These are phyloP conservation scores for Tyrannus savana DNA, from an alignment of 2,113 vertebrate genomes.

Conservation along the genomic window DNA sequence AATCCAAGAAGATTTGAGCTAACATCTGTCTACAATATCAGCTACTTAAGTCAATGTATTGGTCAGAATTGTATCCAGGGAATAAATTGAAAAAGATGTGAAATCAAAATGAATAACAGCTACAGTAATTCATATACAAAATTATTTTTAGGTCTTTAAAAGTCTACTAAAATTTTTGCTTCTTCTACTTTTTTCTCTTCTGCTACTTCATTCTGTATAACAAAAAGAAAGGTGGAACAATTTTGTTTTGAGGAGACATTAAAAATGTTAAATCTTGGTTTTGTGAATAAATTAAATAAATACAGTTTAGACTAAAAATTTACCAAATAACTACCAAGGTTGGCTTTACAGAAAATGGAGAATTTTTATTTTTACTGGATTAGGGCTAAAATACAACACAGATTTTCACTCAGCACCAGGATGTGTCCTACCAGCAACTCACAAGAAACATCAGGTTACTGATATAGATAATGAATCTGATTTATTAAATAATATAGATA, in stretches of 20 bases:
- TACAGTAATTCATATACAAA: neutral
- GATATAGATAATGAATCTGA: neutral
- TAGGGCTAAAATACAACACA: neutral
- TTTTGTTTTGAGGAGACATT: neutral
- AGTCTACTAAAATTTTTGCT: neutral
- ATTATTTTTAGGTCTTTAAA: neutral
- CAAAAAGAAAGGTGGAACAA: neutral
- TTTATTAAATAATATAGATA: too few relatives aligned
- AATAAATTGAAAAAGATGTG: neutral
- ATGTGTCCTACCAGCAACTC: neutral
- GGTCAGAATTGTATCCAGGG: neutral
- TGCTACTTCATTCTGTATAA: neutral
- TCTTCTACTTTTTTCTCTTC: neutral
- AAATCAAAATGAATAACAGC: neutral
- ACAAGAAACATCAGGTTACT: neutral
- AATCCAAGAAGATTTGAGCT: constrained; percentile 28
- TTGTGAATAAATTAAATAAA: neutral
- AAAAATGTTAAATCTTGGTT: neutral
- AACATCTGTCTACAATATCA: constrained; percentile 63
- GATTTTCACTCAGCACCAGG: neutral
- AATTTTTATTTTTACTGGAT: neutral
- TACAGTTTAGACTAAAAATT: neutral
- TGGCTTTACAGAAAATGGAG: neutral
- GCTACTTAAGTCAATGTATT: constrained; percentile 23
- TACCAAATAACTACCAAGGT: neutral